Percentiles rank a stretch among this genome's conserved stretches.
Evolutionary conservation across 2,888 invertebrate genomes (phyloP).

Genomic region (Tetanocera ferruginea): DNA sequence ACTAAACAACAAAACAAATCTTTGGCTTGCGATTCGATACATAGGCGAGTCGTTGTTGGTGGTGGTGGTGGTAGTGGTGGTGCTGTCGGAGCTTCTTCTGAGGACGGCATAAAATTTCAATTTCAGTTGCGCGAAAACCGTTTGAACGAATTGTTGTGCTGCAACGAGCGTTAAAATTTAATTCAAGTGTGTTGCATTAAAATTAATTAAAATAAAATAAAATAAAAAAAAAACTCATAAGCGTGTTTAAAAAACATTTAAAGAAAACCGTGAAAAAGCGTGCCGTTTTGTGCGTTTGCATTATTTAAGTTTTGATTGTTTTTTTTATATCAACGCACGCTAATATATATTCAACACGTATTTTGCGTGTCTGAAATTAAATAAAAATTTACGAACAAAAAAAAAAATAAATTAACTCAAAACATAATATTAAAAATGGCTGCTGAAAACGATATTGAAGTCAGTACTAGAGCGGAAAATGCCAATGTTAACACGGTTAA

Average conservation of each 20-base stretch:
- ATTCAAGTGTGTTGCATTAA: neutral
- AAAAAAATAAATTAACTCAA: slow-evolving; percentile 24
- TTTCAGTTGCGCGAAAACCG: slow-evolving; percentile 62
- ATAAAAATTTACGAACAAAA: slow-evolving; percentile 12
- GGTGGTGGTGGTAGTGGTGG: neutral
- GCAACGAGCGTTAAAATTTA: slow-evolving; percentile 7
- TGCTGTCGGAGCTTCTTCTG: slow-evolving; percentile 31
- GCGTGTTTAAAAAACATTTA: neutral
- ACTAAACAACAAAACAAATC: slow-evolving; percentile 30
- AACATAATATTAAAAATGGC: slow-evolving; percentile 43
- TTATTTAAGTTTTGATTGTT: neutral
- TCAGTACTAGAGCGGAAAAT: slow-evolving; percentile 49
- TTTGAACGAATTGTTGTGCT: slow-evolving; percentile 54
- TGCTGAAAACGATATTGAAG: slow-evolving; percentile 48
- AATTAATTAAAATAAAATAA: slow-evolving; percentile 2
- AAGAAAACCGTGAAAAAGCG: neutral
- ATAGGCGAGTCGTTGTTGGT: neutral
- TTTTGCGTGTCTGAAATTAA: slow-evolving; percentile 17
- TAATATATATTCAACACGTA: neutral
- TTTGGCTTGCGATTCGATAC: slow-evolving; percentile 22
- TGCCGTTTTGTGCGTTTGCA: slow-evolving; percentile 3
- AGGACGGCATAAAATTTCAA: slow-evolving; percentile 38
- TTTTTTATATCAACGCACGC: neutral
- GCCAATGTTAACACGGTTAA: slow-evolving; percentile 43
- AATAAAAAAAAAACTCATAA: neutral